Conservation (phyloP, 2,888 invertebrate species). For the Pollenia amentaria region DNA sequence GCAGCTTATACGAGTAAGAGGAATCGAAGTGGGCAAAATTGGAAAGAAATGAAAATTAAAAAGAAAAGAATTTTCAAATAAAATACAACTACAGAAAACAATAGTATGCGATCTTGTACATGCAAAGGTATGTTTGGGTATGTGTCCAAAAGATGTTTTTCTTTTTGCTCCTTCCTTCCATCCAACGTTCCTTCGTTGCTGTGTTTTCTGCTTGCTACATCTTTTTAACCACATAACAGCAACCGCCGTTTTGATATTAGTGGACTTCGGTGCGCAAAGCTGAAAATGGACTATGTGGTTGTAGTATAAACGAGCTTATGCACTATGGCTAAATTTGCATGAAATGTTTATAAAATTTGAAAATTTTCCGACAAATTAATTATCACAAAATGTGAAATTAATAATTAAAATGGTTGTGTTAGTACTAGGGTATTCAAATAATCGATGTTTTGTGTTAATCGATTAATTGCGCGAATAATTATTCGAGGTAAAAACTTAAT, state of each 20-base stretch:
- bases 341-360: too few species aligned
- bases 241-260: slow-evolving; percentile 66
- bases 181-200: not conserved
- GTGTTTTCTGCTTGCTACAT: slow-evolving; percentile 27
- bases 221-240: slow-evolving; percentile 70
- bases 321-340: too few species aligned
- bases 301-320: slow-evolving; percentile 41
- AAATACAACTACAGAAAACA: slow-evolving; percentile 30
- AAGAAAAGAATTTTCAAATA: slow-evolving; percentile 53
- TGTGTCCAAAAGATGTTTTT: slow-evolving; percentile 44
- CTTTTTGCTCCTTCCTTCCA: slow-evolving; percentile 22
- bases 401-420: too few species aligned
- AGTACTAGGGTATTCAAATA: too few species aligned
- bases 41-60: not conserved
- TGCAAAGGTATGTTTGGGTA: not conserved
- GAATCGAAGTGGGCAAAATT: slow-evolving; percentile 26
- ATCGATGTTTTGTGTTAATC: too few species aligned
- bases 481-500: too few species aligned
- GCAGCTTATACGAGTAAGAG: slow-evolving; percentile 33
- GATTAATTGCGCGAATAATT: too few species aligned
- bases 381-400: not conserved
- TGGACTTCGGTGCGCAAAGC: slow-evolving; percentile 60
- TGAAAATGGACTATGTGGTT: slow-evolving; percentile 63
- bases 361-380: too few species aligned
- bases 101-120: not conserved